A percentile compares a stretch with the other conserved stretches of the same genome.
phyloP scores from a whole-genome alignment of 2,888 invertebrate genomes.

The Diarsia dahlii region DNA sequence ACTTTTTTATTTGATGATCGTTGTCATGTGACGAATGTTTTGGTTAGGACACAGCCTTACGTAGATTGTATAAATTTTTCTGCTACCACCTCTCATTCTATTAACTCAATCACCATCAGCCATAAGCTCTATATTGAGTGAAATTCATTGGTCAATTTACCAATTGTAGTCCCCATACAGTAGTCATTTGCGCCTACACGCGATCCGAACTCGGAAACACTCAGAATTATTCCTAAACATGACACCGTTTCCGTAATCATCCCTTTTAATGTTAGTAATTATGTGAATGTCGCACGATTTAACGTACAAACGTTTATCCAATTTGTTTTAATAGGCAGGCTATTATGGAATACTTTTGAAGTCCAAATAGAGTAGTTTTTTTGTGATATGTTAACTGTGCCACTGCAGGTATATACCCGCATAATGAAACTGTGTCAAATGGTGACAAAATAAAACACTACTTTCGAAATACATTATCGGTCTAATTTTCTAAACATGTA shows the following conservation, averaged over 20 bases:
- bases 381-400: neutral
- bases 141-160: slow-evolving; percentile 76
- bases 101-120: slow-evolving; percentile 5
- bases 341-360: slow-evolving; percentile 23
- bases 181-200: slow-evolving; percentile 70
- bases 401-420: slow-evolving; percentile 31
- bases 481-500: neutral
- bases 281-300: slow-evolving; percentile 50
- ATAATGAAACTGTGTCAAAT: slow-evolving; percentile 10
- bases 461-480: slow-evolving; percentile 37
- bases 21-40: neutral
- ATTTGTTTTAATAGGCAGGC: slow-evolving; percentile 45
- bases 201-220: slow-evolving; percentile 55
- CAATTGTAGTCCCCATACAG: slow-evolving; percentile 73
- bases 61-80: neutral
- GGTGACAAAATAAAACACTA: neutral
- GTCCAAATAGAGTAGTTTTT: slow-evolving; percentile 10
- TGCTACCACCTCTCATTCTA: neutral
- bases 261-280: slow-evolving; percentile 55
- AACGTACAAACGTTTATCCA: slow-evolving; percentile 50
- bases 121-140: slow-evolving; percentile 45
- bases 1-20: neutral
- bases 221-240: slow-evolving; percentile 49
- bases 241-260: slow-evolving; percentile 50
- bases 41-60: neutral